Conservation (phyloP, 2,113 vertebrate species). For the Vombatus ursinus region DNA sequence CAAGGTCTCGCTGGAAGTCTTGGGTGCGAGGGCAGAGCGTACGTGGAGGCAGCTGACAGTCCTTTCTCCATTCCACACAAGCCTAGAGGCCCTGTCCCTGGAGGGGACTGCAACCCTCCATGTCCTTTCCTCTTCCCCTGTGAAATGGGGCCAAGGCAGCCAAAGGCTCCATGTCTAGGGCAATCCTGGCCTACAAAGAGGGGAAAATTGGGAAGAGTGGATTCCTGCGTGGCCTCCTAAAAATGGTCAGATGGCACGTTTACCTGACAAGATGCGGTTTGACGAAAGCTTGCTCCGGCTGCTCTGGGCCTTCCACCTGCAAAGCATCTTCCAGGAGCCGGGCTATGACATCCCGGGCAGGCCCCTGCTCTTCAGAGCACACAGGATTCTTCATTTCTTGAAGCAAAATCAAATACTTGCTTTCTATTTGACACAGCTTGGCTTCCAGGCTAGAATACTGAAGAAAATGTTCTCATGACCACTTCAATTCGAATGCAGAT, state of each 20-base stretch:
- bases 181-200: neutral
- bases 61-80: neutral
- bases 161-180: neutral
- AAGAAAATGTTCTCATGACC: constrained; percentile 15
- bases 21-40: neutral
- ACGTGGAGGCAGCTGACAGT: neutral
- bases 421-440: constrained; percentile 97
- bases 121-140: neutral
- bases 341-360: constrained; percentile 91
- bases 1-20: neutral
- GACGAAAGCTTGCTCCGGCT: constrained; percentile 89
- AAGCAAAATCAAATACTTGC: constrained; percentile 96
- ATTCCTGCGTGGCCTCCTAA: neutral
- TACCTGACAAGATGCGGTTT: constrained; percentile 96
- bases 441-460: constrained; percentile 94
- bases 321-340: constrained; percentile 95
- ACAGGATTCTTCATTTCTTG: constrained; percentile 95
- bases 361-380: constrained; percentile 90
- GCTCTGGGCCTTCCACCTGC: constrained; percentile 90
- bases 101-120: neutral
- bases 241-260: rapidly evolving
- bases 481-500: neutral
- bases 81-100: neutral
- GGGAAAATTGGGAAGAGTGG: neutral
- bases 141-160: neutral